A percentile compares a stretch with the other conserved stretches of the same genome.
Conservation (phyloP, 1,140 invertebrate genomes). For the Aphidius ervi region DNA sequence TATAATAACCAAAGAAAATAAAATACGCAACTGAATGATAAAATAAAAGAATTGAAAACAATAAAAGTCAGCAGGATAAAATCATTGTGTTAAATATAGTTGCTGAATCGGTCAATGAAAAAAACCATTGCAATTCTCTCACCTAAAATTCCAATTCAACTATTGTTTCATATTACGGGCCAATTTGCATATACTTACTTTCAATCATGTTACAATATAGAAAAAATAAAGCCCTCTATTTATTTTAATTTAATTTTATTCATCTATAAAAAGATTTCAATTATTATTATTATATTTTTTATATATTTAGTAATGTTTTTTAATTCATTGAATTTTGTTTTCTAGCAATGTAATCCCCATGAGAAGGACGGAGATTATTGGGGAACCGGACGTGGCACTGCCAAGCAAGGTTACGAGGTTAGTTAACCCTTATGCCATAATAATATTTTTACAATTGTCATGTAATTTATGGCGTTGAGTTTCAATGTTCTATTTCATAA, state of each 20-base stretch:
- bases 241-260: background rate
- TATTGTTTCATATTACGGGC: slow-evolving; percentile 21
- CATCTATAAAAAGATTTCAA: background rate
- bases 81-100: too few relatives aligned
- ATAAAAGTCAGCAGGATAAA: too few relatives aligned
- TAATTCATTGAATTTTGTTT: slow-evolving; percentile 21
- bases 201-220: background rate
- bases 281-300: slow-evolving; percentile 5
- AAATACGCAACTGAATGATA: too few relatives aligned
- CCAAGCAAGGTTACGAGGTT: slow-evolving; percentile 58
- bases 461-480: background rate
- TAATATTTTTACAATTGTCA: background rate
- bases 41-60: too few relatives aligned
- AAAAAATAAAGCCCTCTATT: background rate
- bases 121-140: too few relatives aligned
- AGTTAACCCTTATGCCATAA: slow-evolving; percentile 26
- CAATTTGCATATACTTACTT: slow-evolving; percentile 17
- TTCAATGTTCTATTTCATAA: slow-evolving; percentile 21
- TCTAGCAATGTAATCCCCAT: slow-evolving; percentile 57
- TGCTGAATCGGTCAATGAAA: too few relatives aligned
- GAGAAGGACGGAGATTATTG: slow-evolving; percentile 57
- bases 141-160: background rate
- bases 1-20: too few relatives aligned
- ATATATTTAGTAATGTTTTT: slow-evolving; percentile 1
- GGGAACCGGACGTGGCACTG: slow-evolving; percentile 47